These are phyloP conservation scores for Pollenia angustigena DNA, from an alignment of 2,888 invertebrate genomes.

Conservation along the genomic window DNA sequence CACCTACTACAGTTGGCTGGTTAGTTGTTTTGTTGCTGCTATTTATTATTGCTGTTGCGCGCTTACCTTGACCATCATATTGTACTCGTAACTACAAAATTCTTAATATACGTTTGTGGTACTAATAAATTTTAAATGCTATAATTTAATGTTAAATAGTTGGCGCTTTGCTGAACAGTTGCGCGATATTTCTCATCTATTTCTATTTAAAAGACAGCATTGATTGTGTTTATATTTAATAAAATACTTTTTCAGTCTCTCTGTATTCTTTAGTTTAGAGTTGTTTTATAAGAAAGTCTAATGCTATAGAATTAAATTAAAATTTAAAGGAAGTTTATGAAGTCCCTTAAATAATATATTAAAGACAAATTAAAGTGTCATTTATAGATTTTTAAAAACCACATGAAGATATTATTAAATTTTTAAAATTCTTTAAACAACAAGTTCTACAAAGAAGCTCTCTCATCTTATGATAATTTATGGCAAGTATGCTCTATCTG, in stretches of 20 bases:
- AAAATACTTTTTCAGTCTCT: not conserved
- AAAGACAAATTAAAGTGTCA: slow-evolving; percentile 49
- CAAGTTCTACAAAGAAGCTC: too few relatives aligned
- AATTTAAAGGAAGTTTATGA: slow-evolving; percentile 29
- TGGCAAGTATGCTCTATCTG: too few relatives aligned
- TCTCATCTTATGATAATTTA: too few relatives aligned
- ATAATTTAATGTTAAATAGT: slow-evolving; percentile 74
- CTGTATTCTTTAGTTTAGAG: not conserved
- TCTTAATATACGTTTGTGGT: slow-evolving; percentile 65
- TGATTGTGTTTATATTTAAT: not conserved
- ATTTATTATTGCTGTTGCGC: not conserved
- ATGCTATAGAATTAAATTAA: slow-evolving; percentile 33
- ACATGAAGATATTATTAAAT: too few relatives aligned
- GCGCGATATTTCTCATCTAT: slow-evolving; percentile 2
- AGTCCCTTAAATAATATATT: slow-evolving; percentile 42
- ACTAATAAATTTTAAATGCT: slow-evolving; percentile 72
- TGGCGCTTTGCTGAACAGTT: slow-evolving; percentile 53
- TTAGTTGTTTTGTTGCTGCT: not conserved
- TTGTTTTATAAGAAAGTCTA: slow-evolving; percentile 26
- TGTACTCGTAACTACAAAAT: slow-evolving; percentile 62
- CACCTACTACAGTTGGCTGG: not conserved
- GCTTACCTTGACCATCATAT: slow-evolving; percentile 57
- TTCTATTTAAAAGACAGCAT: slow-evolving; percentile 14
- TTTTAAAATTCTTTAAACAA: too few relatives aligned
- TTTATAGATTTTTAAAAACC: slow-evolving; percentile 2